These are phyloP conservation scores for Penaeus chinensis DNA, from an alignment of 1,140 invertebrate genomes.

Conservation along the genomic window DNA sequence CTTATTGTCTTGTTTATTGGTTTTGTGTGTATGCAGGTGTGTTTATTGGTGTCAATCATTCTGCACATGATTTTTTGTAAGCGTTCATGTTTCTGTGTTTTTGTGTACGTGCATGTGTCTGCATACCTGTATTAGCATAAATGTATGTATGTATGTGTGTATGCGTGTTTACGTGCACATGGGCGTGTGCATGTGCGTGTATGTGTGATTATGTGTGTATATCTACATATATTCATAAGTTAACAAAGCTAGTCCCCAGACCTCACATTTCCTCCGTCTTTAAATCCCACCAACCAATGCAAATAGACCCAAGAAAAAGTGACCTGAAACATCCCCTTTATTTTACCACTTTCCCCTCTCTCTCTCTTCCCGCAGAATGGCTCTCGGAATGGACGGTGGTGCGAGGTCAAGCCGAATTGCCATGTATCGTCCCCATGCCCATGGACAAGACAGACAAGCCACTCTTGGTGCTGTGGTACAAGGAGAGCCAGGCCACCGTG, in stretches of 20 bases:
- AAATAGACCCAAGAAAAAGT: too few relatives aligned
- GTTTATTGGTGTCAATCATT: too few relatives aligned
- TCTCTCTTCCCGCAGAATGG: conserved; percentile 51
- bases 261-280: too few relatives aligned
- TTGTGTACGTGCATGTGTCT: background rate
- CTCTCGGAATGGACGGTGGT: conserved; percentile 59
- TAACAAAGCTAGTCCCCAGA: background rate
- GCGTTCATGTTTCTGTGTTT: too few relatives aligned
- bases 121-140: too few relatives aligned
- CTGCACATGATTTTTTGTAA: too few relatives aligned
- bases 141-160: too few relatives aligned
- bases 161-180: background rate
- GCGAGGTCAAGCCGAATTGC: conserved; percentile 59
- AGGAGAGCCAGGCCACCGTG: conserved; percentile 56
- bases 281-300: background rate
- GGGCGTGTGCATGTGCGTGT: too few relatives aligned
- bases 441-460: conserved; percentile 50
- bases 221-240: conserved; percentile 18
- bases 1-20: too few relatives aligned
- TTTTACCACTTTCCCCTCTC: background rate
- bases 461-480: conserved; percentile 59
- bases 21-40: too few relatives aligned
- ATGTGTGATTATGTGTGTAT: conserved; percentile 12
- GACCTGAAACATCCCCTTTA: too few relatives aligned
- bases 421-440: conserved; percentile 58